Evolutionary conservation across 2,888 invertebrate genomes (phyloP), one percentile per base, ranked within the genome.

Genomic region (Papilio protenor): DNA sequence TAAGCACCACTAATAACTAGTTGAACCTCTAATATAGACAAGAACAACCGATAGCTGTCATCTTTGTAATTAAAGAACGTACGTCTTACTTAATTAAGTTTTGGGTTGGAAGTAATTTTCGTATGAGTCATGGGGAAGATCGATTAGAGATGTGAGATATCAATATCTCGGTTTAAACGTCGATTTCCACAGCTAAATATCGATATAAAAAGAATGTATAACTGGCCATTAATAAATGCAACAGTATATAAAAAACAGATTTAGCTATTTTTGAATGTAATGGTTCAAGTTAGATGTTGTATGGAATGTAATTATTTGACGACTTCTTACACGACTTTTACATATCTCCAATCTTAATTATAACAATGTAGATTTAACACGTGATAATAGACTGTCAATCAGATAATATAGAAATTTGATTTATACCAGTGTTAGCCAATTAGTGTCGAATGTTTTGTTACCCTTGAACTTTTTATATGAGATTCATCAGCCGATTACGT

Each of bases 21-120:
- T 72, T 66, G 71, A 71, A 23, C n/a, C 45, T 33, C 61, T 55
- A 75, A 57, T 73, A 59, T 33, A 23, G 75, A 57, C 47, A 64
- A 47, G 75, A 59, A 75, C 61, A 75, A 75, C 45, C 16, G 64
- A 78, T 75, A 72, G 72, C 78, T 75, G 81, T 81, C 83, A 87
- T 83, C 84, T 79, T 81, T 81, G 84, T 88, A 89, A 90, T 89
- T 86, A 88, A 82, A 87, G 86, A 87, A 88, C 81, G 87, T 82
- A 86, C 82, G 81, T 81, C 81, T 84, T 86, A 90, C 88, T 88
- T 86, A 88, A 91, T 91, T 88, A 89, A 79, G 86, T 91, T 91
- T 90, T 90, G 90, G 86, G 71, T 57, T 33, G 66, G 21, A 73
- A 21, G 52, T 78, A 72, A 78, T 72, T 75, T 75, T 47, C 64